These are phyloP conservation scores for Oligia fasciuncula DNA, from an alignment of 2,888 invertebrate genomes.

Conservation along the genomic window DNA sequence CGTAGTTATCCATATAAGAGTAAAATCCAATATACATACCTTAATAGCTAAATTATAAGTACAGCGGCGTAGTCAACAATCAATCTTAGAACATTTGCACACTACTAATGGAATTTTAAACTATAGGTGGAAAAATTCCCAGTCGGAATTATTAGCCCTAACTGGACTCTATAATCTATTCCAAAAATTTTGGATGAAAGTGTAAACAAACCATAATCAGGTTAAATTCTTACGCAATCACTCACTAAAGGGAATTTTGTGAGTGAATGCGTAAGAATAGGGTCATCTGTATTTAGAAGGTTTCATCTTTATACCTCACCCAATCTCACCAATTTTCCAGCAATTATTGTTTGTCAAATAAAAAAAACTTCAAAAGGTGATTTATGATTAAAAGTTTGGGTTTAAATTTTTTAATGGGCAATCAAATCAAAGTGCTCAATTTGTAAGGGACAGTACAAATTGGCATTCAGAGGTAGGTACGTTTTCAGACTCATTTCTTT, in stretches of 20 bases:
- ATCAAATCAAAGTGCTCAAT: background rate
- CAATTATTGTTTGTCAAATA: background rate
- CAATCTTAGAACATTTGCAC: background rate
- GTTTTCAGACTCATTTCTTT: background rate
- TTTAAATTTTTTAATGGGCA: background rate
- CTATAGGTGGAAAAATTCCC: no score
- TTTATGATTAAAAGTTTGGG: no score
- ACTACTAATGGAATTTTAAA: background rate
- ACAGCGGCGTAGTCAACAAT: background rate
- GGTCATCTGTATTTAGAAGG: background rate
- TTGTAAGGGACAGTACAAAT: background rate
- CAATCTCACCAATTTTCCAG: background rate
- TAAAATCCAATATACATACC: background rate
- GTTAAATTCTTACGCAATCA: background rate
- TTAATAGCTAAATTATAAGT: background rate
- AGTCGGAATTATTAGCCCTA: background rate
- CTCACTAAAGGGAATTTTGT: no score
- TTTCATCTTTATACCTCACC: background rate
- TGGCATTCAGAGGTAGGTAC: background rate
- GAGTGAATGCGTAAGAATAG: no score
- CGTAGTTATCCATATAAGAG: background rate
- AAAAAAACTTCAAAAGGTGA: background rate
- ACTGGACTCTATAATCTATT: background rate
- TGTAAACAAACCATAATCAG: background rate
- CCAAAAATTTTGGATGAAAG: background rate